Base-by-base conservation (phyloP, 1,140 invertebrate genomes). In the Danaus plexippus region DNA sequence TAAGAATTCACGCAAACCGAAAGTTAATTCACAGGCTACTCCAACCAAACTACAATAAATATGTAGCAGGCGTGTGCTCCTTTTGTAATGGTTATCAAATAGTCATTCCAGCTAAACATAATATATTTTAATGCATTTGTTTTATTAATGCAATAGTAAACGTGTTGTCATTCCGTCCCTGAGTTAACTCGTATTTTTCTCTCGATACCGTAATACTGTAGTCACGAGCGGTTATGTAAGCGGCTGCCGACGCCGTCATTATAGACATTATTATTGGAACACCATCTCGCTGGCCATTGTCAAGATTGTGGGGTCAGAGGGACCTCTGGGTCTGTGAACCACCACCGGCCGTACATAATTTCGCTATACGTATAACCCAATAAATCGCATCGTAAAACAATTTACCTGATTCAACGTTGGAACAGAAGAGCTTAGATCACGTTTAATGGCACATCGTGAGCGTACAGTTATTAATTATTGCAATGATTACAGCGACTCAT, bases 211-310 rank as follows among this genome's bases (percentile, higher is more conserved):
- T 84, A 84, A 84, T 84, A 80, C 80, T 75, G 80, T 65, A 83
- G 83, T 86, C 83, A 86, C 83, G 83, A 81, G 69, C 75, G 72
- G 78, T 84, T 84, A 84, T 83, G 74, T 83, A 84, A 84, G 78
- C 82, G 74, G 69, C 42, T 41, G 55, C 71, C 75, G 69, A 75
- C 72, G 72, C 69, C 73, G 73, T 73, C 78, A 84, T 85, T 85
- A 85, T 80, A 79, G 73, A 61, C 68, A 81, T 83, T 84, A 84
- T 75, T 76, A 72, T 60, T 72, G 71, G 74, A 77, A 77, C 77
- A 84, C 78, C 73, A 77, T 71, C 70, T 71, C 67, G 70, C 64
- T 63, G 66, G 74, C 80, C 80, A 83, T 81, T 84, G 83, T 86
- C 83, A 84, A 86, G 83, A 86, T 86, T 86, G 80, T 77, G 77